Evolutionary conservation across 2,797 vertebrate genomes (phyloP).

Genomic region (Pangasius larnaudii): DNA sequence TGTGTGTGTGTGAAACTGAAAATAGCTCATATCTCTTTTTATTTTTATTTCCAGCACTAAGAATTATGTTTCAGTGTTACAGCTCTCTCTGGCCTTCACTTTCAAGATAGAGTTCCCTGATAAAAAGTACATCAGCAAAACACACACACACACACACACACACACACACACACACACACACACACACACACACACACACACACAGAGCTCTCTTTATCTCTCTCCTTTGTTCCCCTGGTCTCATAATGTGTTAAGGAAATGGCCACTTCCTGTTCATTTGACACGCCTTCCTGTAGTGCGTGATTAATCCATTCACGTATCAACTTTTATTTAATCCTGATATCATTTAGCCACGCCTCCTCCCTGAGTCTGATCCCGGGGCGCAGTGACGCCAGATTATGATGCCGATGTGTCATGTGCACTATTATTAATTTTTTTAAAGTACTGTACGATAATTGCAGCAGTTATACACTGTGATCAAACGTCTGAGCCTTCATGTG

Average conservation of each 20-base stretch:
- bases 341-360: not conserved
- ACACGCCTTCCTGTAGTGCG: not conserved
- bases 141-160: not conserved
- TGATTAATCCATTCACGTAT: not conserved
- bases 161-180: not conserved
- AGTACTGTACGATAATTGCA: not conserved
- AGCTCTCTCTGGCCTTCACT: not conserved
- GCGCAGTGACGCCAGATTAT: not conserved
- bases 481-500: not conserved
- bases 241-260: not conserved
- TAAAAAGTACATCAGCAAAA: not conserved
- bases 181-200: not conserved
- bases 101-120: not conserved
- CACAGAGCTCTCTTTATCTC: not conserved
- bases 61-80: not conserved
- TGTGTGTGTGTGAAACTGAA: not conserved
- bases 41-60: not conserved
- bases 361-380: not conserved
- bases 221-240: not conserved
- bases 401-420: not conserved
- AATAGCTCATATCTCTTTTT: not conserved
- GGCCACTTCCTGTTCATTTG: not conserved
- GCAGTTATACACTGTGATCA: not conserved
- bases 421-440: not conserved
- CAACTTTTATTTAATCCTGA: not conserved